A percentile compares a stretch with the other conserved stretches of the same genome.
Conservation (phyloP, 1,140 invertebrate genomes). For the Drosophila willistoni region DNA sequence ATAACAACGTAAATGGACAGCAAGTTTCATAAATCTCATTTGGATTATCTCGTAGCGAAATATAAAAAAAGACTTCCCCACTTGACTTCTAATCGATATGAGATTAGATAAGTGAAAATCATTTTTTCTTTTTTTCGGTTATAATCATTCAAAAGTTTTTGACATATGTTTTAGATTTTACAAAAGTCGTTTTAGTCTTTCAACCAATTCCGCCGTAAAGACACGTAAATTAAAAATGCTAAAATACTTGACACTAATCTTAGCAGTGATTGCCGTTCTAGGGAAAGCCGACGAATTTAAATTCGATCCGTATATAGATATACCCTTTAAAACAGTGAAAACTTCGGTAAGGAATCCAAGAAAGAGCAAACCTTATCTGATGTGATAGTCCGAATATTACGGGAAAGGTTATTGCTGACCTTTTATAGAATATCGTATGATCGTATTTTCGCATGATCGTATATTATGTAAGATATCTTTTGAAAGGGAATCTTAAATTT, state of each 20-base stretch:
- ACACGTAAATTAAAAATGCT: conserved; percentile 36
- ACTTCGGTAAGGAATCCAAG: conserved; percentile 53
- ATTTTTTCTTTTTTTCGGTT: no score
- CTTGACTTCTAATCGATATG: conserved; percentile 28
- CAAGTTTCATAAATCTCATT: conserved; percentile 43
- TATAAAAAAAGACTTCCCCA: conserved; percentile 31
- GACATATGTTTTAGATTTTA: conserved; percentile 3
- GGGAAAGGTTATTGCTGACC: not conserved
- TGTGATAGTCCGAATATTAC: not conserved
- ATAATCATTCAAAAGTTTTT: conserved; percentile 3
- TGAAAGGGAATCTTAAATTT: not conserved
- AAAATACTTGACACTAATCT: conserved; percentile 19
- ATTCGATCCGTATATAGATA: conserved; percentile 61
- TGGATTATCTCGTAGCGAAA: conserved; percentile 38
- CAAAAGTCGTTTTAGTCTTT: conserved; percentile 29
- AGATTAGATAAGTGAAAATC: conserved; percentile 56
- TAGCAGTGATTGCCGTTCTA: conserved; percentile 34
- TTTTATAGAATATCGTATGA: not conserved
- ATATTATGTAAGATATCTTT: not conserved
- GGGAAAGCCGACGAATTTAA: conserved; percentile 29
- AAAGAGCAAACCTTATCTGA: not conserved
- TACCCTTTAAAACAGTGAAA: conserved; percentile 65
- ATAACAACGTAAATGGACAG: conserved; percentile 18
- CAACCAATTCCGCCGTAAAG: conserved; percentile 1
- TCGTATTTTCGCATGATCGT: not conserved